Evolutionary conservation across 2,113 vertebrate genomes (phyloP).

Genomic region (Petrocephalus zakoni): DNA sequence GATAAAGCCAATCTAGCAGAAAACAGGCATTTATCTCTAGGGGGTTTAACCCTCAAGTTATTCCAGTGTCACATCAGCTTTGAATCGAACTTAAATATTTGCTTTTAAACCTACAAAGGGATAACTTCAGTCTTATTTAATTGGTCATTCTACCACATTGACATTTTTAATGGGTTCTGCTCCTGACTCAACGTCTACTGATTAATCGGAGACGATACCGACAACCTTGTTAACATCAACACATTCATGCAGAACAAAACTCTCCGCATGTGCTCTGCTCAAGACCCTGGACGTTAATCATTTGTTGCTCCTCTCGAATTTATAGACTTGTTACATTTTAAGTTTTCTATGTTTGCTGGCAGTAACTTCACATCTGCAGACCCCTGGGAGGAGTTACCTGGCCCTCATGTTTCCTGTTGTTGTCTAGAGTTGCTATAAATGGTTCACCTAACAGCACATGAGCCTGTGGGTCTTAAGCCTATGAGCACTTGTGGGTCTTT

Average conservation of each 20-base stretch:
- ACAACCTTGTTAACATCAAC: neutral
- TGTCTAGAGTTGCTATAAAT: slow-evolving; percentile 32
- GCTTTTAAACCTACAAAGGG: neutral
- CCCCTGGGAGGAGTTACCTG: slow-evolving; percentile 31
- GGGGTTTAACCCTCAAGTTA: neutral
- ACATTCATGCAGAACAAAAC: neutral
- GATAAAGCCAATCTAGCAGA: neutral
- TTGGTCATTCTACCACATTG: neutral
- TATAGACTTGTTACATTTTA: neutral
- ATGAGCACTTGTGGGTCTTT: neutral
- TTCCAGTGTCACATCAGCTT: neutral
- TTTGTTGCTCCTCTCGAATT: neutral
- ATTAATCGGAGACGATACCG: neutral
- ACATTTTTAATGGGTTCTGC: neutral
- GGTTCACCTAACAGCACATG: slow-evolving; percentile 24
- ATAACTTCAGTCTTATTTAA: neutral
- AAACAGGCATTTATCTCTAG: neutral
- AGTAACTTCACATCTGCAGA: slow-evolving; percentile 13
- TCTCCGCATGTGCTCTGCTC: neutral
- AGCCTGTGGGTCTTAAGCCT: slow-evolving; percentile 11
- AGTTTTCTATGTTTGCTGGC: neutral
- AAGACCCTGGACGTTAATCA: neutral
- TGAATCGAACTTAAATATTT: neutral
- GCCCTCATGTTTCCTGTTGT: slow-evolving; percentile 27
- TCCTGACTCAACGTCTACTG: neutral